Evolutionary conservation across 1,140 invertebrate genomes (phyloP), one percentile per base, ranked within the genome.

Genomic region (Tetragonula clypearis): DNA sequence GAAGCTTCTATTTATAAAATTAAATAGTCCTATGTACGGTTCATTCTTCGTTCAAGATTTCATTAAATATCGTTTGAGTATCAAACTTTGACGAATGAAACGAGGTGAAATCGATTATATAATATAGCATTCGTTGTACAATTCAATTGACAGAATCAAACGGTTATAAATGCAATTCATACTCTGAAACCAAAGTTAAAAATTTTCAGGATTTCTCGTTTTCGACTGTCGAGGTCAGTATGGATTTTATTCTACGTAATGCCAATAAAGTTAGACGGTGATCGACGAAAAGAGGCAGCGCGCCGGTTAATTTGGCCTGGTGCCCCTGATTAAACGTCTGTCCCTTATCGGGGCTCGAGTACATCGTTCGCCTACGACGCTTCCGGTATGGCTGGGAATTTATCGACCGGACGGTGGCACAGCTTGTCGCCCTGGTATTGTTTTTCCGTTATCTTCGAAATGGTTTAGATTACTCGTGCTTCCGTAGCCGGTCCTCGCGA

Each of bases 371-470:
- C 49, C 58, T 68, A 49, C 30, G 77, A 68, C 12, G 23, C 49
- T 83, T 58, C 62, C 49, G 30, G 56, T 21, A 60, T 56, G n/a
- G 41, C 21, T 17, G 53, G 56, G 86, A 79, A 89, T 88, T 89
- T 89, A 89, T 88, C 65, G 71, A 41, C 23, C 35, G 15, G 49
- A 58, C 68, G n/a, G 53, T 53, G 58, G 56, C 62, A 30, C 11
- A 41, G 66, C 65, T 65, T 65, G 60, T 41, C 62, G 21, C 11
- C 41, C 83, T 21, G 58, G 49, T 80, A 89, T 89, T 88, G 80
- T 88, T 89, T 84, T 72, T 74, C 73, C 72, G 71, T 86, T 89
- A 89, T 83, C 83, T 83, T 86, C 82, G 65, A 74, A 88, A 86
- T 77, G 66, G 60, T 82, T 79, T 69, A 72, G 62, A 86, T 89